A percentile compares a stretch with the other conserved stretches of the same genome.
phyloP scores from a whole-genome alignment of 2,797 vertebrate species.

The Sebastes dallii region DNA sequence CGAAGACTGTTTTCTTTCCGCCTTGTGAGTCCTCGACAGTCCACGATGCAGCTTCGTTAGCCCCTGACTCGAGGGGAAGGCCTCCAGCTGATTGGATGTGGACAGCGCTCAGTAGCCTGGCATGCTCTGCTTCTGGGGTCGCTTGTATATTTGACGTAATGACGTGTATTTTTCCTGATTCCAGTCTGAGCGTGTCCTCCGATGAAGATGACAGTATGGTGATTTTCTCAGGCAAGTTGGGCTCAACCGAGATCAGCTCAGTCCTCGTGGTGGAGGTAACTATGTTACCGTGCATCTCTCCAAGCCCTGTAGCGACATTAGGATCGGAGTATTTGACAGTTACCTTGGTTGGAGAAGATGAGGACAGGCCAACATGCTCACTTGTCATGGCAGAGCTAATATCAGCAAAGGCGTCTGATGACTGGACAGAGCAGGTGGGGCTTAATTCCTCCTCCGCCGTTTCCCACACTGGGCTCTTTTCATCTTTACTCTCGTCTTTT shows the following conservation, averaged over 20 bases:
- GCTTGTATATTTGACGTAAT: conserved; percentile 79
- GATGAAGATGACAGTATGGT: conserved; percentile 80
- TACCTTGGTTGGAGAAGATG: conserved; percentile 78
- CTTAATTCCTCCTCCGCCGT: conserved; percentile 71
- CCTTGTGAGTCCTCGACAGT: conserved; percentile 56
- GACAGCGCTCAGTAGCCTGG: conserved; percentile 65
- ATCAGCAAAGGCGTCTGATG: conserved; percentile 83
- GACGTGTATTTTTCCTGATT: conserved; percentile 76
- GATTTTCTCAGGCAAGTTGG: conserved; percentile 80
- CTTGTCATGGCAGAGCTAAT: conserved; percentile 80
- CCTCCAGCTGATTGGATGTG: conserved; percentile 52
- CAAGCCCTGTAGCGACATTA: conserved; percentile 31
- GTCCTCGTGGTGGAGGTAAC: conserved; percentile 85
- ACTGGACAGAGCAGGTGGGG: conserved; percentile 75
- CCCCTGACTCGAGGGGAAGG: conserved; percentile 35
- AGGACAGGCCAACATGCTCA: conserved; percentile 65
- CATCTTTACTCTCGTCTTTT: conserved; percentile 46
- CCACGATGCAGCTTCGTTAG: conserved; percentile 46
- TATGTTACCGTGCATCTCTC: conserved; percentile 54
- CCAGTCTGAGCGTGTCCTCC: conserved; percentile 75
- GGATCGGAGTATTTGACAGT: conserved; percentile 81
- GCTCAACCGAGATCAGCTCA: conserved; percentile 82
- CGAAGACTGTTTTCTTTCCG: conserved; percentile 43
- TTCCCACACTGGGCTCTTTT: conserved; percentile 58
- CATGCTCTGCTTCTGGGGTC: conserved; percentile 72